Base-by-base conservation (phyloP, 2,113 vertebrate species). In the Narcine bancroftii region DNA sequence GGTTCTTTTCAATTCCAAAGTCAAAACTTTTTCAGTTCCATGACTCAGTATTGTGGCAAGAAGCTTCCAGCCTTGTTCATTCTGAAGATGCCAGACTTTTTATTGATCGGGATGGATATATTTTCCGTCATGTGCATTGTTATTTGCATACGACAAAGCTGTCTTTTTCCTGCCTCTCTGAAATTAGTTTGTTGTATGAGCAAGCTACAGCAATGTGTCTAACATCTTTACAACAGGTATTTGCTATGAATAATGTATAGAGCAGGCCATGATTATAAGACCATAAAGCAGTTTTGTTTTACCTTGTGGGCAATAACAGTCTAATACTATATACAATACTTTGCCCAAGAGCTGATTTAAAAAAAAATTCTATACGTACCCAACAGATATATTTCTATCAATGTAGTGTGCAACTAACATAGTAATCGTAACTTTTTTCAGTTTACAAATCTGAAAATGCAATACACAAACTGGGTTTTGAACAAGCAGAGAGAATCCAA, bases 111-210 rank as follows among this genome's bases (percentile, higher is more conserved):
- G 94, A 96, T 11, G 95, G 94, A 45, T 95, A 94, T 93, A 92
- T 94, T 6, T 96, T 96, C 93, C 94, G 95, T 6, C 94, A 96
- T 0, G 92, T 96, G 50, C 94, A 95, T 89, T 95, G 95, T 94
- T 95, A 94, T 76, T 94, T 95, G 33, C 94, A 95, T 56, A 95
- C 95, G 3, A 95, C 94, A 69, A 94, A 94, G 69, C 92, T 95
- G 5, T 92, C 94, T 89, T 94, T 95, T 83, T 94, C 95, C 71
- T 94, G 94, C 93, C 94, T 93, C 79, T 75, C 93, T 60, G 95
- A 96, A 47, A 29, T 95, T 45, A 94, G 94, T 45, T 93, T 95
- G 77, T 92, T 95, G n/a, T 93, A 94, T 53, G 94, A 96, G 56
- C 95, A 96, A 94, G 95, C 94, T 6, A 92, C 94, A 76, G 93